A percentile compares a stretch with the other conserved stretches of the same genome.
Evolutionary conservation across 1,140 invertebrate species (phyloP).

Genomic region (Stegodyphus dumicola): DNA sequence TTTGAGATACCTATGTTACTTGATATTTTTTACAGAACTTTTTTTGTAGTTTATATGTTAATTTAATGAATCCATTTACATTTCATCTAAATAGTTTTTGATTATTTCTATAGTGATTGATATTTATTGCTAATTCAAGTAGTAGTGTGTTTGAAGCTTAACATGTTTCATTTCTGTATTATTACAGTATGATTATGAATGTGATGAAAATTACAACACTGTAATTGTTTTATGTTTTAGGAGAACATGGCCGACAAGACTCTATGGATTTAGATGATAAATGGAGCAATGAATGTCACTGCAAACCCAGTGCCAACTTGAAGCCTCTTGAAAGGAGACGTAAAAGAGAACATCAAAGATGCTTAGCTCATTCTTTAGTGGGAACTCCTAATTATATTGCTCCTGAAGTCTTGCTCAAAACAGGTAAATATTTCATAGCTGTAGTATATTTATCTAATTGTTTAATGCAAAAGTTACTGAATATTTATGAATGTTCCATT

Average conservation of each 20-base stretch:
- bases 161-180: too few species aligned
- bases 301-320: conserved; percentile 69
- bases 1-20: too few species aligned
- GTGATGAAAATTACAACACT: too few species aligned
- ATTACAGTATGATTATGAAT: too few species aligned
- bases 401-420: conserved; percentile 91
- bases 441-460: background rate
- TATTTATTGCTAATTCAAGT: too few species aligned
- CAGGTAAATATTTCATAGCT: conserved; percentile 64
- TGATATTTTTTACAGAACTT: too few species aligned
- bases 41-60: too few species aligned
- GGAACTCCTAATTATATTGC: conserved; percentile 99
- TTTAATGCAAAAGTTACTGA: background rate
- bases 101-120: too few species aligned
- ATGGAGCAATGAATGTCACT: conserved; percentile 69
- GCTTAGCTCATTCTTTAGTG: conserved; percentile 95
- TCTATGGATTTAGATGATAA: conserved; percentile 94
- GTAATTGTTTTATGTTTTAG: conserved; percentile 68
- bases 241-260: conserved; percentile 90
- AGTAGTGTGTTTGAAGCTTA: too few species aligned
- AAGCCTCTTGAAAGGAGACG: conserved; percentile 86
- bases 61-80: too few species aligned
- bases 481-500: too few species aligned
- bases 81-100: too few species aligned
- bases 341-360: conserved; percentile 88